Percentiles rank a stretch among this genome's conserved stretches.
Evolutionary conservation across 2,888 invertebrate genomes (phyloP).

Genomic region (Andrena hattorfiana): DNA sequence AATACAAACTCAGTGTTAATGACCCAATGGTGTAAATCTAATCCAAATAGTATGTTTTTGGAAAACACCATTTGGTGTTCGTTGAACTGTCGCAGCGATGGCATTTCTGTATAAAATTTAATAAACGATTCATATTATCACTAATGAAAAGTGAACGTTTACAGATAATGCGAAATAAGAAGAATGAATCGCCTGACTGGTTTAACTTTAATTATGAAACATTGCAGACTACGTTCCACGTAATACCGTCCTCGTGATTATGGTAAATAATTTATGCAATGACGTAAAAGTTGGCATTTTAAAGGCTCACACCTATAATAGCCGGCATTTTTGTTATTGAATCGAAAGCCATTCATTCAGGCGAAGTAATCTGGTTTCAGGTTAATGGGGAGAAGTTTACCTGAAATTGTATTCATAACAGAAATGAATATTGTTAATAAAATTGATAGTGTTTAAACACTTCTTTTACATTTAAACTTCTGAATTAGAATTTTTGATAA

Average conservation of each 20-base stretch:
- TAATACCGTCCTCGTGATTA: background rate
- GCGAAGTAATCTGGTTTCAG: conserved; percentile 1
- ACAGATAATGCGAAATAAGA: no score
- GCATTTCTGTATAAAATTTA: no score
- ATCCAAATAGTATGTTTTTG: no score
- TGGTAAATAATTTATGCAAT: background rate
- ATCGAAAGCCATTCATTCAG: background rate
- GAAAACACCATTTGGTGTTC: no score
- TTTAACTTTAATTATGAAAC: background rate
- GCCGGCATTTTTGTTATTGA: background rate
- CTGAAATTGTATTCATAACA: background rate
- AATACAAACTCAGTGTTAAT: no score
- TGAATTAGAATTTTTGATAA: background rate
- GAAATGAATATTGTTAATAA: background rate
- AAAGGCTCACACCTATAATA: background rate
- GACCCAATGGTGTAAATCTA: no score
- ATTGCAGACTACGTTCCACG: background rate
- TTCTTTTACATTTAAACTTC: background rate
- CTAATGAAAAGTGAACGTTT: no score
- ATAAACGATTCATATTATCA: no score
- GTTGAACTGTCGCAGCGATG: no score
- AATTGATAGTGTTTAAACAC: no score
- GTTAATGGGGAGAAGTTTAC: background rate
- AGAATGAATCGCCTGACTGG: background rate
- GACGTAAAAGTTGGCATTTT: background rate